Conservation (phyloP, 2,113 vertebrate species). For the Sclerurus mexicanus region DNA sequence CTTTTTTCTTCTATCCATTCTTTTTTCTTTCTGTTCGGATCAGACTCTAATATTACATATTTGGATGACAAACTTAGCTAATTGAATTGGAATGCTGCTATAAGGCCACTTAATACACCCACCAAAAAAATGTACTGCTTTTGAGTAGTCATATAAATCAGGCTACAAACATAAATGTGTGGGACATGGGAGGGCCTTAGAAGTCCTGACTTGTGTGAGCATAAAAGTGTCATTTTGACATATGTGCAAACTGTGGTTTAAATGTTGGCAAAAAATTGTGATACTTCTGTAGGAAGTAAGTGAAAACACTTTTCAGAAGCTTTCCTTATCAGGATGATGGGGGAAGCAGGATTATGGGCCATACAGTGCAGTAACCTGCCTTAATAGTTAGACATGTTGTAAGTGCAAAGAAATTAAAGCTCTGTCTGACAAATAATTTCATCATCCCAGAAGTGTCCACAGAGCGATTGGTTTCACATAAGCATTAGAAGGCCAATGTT, state of each 20-base stretch:
- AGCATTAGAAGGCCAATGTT: not conserved
- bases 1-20: rapidly evolving
- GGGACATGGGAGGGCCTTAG: not conserved
- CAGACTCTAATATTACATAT: not conserved
- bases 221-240: not conserved
- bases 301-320: not conserved
- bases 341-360: not conserved
- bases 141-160: not conserved
- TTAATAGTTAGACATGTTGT: no score
- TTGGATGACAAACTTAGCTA: not conserved
- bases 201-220: not conserved
- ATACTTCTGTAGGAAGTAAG: not conserved
- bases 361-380: not conserved
- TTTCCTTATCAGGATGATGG: not conserved
- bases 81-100: not conserved
- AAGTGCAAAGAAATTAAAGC: not conserved
- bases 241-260: not conserved
- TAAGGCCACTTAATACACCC: not conserved
- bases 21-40: not conserved
- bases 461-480: not conserved
- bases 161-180: rapidly evolving
- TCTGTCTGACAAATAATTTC: not conserved
- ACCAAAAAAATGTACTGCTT: rapidly evolving
- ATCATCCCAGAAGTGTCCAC: not conserved
- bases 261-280: not conserved